A percentile compares a stretch with the other conserved stretches of the same genome.
phyloP scores from a whole-genome alignment of 2,797 vertebrate species.

The Mus minutoides region DNA sequence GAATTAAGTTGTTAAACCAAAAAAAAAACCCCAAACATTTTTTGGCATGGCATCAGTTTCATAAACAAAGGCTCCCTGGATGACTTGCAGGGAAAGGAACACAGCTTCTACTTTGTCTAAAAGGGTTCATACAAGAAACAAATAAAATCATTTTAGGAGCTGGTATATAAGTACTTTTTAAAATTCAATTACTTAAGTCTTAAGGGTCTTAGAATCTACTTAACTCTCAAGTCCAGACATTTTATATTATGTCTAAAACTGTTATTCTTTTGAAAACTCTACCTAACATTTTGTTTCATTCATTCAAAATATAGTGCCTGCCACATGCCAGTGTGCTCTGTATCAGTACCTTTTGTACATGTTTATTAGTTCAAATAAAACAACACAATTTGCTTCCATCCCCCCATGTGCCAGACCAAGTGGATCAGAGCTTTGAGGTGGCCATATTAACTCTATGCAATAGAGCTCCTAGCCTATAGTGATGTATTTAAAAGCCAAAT shows the following conservation, averaged over 20 bases:
- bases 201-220: slow-evolving; percentile 41
- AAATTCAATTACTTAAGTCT: not conserved
- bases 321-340: not conserved
- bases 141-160: slow-evolving; percentile 44
- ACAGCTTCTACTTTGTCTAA: slow-evolving; percentile 32
- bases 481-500: slow-evolving; percentile 8
- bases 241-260: slow-evolving; percentile 23
- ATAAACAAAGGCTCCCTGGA: slow-evolving; percentile 6
- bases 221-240: not conserved
- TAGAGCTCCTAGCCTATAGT: not conserved
- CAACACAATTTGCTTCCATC: not conserved
- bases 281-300: slow-evolving; percentile 30
- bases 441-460: slow-evolving; percentile 8
- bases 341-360: not conserved
- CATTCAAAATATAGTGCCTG: not conserved
- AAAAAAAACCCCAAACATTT: not conserved
- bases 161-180: slow-evolving; percentile 29
- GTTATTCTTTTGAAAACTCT: slow-evolving; percentile 27
- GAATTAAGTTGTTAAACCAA: not conserved
- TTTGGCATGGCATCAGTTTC: not conserved
- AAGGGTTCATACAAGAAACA: not conserved
- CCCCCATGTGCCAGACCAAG: not conserved
- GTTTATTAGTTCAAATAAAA: slow-evolving; percentile 32
- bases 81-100: slow-evolving; percentile 13
- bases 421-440: not conserved